Conservation (phyloP, 2,113 vertebrate species). For the Calyptommatus sinebrachiatus region DNA sequence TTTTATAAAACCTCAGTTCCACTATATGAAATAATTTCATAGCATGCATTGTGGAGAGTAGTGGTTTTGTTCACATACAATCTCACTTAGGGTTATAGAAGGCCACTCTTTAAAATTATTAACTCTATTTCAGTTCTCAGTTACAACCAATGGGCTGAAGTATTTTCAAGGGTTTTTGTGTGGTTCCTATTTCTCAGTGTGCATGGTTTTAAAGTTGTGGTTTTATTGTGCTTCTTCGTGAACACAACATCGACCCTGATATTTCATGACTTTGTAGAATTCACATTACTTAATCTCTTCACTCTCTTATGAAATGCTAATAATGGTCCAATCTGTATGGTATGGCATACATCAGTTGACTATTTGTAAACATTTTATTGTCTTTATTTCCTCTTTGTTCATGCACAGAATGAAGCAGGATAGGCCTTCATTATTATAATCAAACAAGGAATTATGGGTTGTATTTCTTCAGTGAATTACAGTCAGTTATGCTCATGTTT, state of each 20-base stretch:
- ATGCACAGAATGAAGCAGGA: neutral
- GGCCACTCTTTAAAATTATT: neutral
- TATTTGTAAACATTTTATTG: neutral
- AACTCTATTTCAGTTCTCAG: neutral
- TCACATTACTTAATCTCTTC: neutral
- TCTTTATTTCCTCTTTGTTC: conserved; percentile 12
- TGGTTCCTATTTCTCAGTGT: neutral
- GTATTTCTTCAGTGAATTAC: too few species aligned
- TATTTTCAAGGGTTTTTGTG: neutral
- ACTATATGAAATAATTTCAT: rapidly evolving
- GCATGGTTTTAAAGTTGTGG: neutral
- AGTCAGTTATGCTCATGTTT: too few species aligned
- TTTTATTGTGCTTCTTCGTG: neutral
- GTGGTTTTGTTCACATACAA: neutral
- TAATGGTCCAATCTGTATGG: neutral
- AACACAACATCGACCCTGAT: neutral
- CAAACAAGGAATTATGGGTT: too few species aligned
- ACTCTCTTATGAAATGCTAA: neutral
- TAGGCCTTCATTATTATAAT: too few species aligned
- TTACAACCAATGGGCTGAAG: neutral
- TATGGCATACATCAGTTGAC: too few species aligned
- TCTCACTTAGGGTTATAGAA: rapidly evolving
- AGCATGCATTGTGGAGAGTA: rapidly evolving
- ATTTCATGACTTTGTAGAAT: neutral
- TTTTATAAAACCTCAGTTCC: neutral